phyloP scores from a whole-genome alignment of 2,113 vertebrate genomes.

The Archocentrus centrarchus region DNA sequence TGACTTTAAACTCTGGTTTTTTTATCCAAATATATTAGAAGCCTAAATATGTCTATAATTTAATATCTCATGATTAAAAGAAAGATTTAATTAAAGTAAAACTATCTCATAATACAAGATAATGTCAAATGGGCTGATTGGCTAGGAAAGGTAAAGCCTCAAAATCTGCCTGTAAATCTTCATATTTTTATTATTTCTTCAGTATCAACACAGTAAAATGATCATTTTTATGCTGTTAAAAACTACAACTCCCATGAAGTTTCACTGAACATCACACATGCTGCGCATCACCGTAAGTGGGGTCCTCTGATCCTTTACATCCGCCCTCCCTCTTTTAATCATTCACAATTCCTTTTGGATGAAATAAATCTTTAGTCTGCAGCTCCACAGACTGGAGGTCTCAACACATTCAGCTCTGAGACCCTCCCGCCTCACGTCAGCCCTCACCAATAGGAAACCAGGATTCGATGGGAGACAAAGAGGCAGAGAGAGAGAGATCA shows the following conservation, averaged over 20 bases:
- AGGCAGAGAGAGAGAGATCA: slow-evolving; percentile 30
- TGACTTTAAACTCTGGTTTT: not conserved
- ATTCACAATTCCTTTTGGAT: slow-evolving; percentile 20
- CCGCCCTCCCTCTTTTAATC: not conserved
- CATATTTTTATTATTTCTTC: too few relatives aligned
- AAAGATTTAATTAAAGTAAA: not conserved
- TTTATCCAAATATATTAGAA: too few relatives aligned
- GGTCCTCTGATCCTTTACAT: not conserved
- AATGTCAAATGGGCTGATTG: too few relatives aligned
- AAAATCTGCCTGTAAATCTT: not conserved
- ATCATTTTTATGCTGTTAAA: not conserved
- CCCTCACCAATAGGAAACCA: slow-evolving; percentile 29
- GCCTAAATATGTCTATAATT: too few relatives aligned
- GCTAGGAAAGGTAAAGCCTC: not conserved
- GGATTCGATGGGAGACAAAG: slow-evolving; percentile 4
- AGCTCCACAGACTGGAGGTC: slow-evolving; percentile 30
- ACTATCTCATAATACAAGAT: too few relatives aligned
- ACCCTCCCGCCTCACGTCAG: slow-evolving; percentile 18
- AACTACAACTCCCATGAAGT: not conserved
- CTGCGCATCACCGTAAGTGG: not conserved
- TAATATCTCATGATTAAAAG: too few relatives aligned
- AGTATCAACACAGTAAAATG: not conserved
- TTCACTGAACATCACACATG: not conserved
- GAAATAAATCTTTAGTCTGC: slow-evolving; percentile 21
- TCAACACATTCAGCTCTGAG: not conserved